Evolutionary conservation across 2,797 vertebrate species (phyloP).

Genomic region (Telmatherina bonti): DNA sequence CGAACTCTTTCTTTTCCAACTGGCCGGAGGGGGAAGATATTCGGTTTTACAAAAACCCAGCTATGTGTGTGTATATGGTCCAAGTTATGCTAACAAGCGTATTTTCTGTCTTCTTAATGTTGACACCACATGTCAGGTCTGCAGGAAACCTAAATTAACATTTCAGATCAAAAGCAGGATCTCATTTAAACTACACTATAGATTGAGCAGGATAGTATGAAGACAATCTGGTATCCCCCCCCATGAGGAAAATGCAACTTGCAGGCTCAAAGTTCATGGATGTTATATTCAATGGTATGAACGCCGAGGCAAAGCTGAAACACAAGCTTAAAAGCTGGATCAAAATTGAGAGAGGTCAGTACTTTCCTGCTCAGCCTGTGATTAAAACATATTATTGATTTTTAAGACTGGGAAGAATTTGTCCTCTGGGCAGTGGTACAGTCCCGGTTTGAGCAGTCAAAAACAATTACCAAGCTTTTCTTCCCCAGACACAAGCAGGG

Average conservation of each 20-base stretch:
- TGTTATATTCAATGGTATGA: constrained; percentile 7
- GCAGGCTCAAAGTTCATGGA: constrained; percentile 23
- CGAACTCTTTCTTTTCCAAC: no score
- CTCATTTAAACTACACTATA: constrained; percentile 15
- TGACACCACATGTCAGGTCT: background rate
- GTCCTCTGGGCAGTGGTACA: constrained; percentile 28
- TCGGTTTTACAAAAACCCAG: no score
- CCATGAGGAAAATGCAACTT: background rate
- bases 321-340: constrained; percentile 22
- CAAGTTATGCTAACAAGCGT: no score
- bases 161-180: constrained; percentile 15
- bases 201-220: constrained; percentile 14
- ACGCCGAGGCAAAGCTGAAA: constrained; percentile 17
- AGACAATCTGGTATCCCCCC: constrained; percentile 16
- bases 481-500: constrained; percentile 59
- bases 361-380: constrained; percentile 17
- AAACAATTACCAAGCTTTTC: constrained; percentile 68
- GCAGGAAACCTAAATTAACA: constrained; percentile 9
- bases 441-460: constrained; percentile 54
- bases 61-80: no score
- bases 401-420: constrained; percentile 31
- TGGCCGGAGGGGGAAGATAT: no score
- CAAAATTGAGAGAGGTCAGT: background rate
- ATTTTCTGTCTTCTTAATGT: background rate
- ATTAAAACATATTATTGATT: constrained; percentile 73